phyloP scores from a whole-genome alignment of 2,797 vertebrate genomes.

The Hafferia zeledoni region DNA sequence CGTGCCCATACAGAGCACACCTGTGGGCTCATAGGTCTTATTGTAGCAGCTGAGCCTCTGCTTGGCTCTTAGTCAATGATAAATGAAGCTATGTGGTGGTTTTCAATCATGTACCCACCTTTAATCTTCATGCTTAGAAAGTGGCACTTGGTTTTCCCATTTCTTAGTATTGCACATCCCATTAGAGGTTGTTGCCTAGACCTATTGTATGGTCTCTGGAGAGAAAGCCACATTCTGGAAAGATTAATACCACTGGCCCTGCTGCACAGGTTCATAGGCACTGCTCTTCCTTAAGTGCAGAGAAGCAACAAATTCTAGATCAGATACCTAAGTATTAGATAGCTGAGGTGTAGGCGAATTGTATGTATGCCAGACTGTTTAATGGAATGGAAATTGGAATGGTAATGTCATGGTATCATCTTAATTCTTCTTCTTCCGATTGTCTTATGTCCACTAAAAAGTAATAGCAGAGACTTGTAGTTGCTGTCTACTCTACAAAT shows the following conservation, averaged over 20 bases:
- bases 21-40: background rate
- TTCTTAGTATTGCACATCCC: background rate
- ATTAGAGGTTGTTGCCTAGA: background rate
- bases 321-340: background rate
- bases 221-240: background rate
- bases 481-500: background rate
- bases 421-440: background rate
- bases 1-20: fast-evolving
- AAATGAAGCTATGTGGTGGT: background rate
- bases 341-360: background rate
- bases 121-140: background rate
- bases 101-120: background rate
- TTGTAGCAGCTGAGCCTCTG: background rate
- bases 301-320: background rate
- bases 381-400: background rate
- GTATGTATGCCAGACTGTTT: background rate
- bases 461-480: background rate
- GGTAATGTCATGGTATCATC: background rate
- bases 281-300: background rate
- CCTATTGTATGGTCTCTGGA: background rate
- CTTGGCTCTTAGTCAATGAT: background rate
- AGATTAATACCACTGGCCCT: background rate
- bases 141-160: background rate
- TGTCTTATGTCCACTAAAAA: background rate
- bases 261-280: background rate